These are phyloP conservation scores for Drosophila serrata DNA, from an alignment of 1,140 invertebrate genomes.

Conservation along the genomic window DNA sequence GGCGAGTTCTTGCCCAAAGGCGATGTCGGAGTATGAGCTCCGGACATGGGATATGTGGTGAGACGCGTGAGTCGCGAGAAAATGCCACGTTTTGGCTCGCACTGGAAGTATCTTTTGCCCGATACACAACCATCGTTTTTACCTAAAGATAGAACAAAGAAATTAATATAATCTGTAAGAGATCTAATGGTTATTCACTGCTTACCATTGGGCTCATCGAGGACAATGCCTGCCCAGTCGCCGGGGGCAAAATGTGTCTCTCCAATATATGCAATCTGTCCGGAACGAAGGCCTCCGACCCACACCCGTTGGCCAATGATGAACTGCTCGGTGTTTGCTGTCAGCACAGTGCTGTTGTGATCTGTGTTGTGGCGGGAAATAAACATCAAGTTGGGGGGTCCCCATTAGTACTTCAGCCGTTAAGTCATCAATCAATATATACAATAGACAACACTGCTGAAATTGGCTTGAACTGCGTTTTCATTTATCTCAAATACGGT, in stretches of 20 bases:
- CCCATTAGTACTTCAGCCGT: slow-evolving; percentile 34
- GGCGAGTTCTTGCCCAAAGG: slow-evolving; percentile 76
- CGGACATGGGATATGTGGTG: slow-evolving; percentile 89
- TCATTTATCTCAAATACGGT: slow-evolving; percentile 30
- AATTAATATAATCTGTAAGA: neutral
- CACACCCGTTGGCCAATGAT: slow-evolving; percentile 97
- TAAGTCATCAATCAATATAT: slow-evolving; percentile 56
- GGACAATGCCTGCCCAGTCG: slow-evolving; percentile 98
- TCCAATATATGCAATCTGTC: slow-evolving; percentile 98
- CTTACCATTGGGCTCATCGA: slow-evolving; percentile 96
- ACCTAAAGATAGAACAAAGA: slow-evolving; percentile 87
- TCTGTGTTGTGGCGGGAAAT: slow-evolving; percentile 87
- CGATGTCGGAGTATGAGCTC: slow-evolving; percentile 81
- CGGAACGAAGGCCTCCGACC: slow-evolving; percentile 98
- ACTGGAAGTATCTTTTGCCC: slow-evolving; percentile 96
- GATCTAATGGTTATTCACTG: neutral
- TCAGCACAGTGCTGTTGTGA: slow-evolving; percentile 93
- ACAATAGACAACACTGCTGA: slow-evolving; percentile 24
- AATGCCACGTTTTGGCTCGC: slow-evolving; percentile 96
- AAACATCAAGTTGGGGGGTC: slow-evolving; percentile 18
- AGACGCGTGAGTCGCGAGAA: slow-evolving; percentile 96
- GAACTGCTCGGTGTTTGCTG: slow-evolving; percentile 97
- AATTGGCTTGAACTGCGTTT: slow-evolving; percentile 50
- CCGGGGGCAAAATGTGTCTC: slow-evolving; percentile 98
- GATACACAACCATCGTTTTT: slow-evolving; percentile 99